Conservation (phyloP, 2,888 invertebrate species). For the Formica aserva region DNA sequence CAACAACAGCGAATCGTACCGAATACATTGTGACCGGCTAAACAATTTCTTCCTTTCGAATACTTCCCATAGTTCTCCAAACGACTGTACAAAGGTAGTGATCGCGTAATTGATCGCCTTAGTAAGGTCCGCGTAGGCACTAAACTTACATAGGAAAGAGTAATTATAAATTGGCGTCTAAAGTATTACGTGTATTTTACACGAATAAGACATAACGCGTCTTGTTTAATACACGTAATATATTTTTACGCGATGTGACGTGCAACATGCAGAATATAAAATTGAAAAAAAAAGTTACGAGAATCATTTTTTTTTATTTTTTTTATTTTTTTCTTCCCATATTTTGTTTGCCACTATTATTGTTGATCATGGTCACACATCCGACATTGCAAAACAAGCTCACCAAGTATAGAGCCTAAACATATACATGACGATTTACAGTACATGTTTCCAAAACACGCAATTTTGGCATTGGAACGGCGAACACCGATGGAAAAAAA, state of each 20-base stretch:
- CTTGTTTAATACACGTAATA: conserved; percentile 77
- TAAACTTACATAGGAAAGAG: conserved; percentile 76
- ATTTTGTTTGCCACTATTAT: conserved; percentile 46
- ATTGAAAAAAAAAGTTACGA: conserved; percentile 32
- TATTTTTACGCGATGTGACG: conserved; percentile 58
- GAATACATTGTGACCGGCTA: conserved; percentile 23
- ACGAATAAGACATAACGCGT: conserved; percentile 68
- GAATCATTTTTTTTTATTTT: conserved; percentile 37
- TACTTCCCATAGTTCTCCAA: conserved; percentile 82
- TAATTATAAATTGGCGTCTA: conserved; percentile 82
- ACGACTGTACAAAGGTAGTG: conserved; percentile 83
- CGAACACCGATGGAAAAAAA: not conserved
- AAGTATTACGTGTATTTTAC: conserved; percentile 81
- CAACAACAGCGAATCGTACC: conserved; percentile 31
- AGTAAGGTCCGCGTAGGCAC: conserved; percentile 82
- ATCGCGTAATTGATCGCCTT: conserved; percentile 83
- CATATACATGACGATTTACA: conserved; percentile 26
- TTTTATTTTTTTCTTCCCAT: not conserved
- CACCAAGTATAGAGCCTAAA: conserved; percentile 58
- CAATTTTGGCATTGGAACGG: conserved; percentile 61
- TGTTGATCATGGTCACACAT: conserved; percentile 62
- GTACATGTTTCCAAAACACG: conserved; percentile 37
- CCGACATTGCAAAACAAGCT: conserved; percentile 73
- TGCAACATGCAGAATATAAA: not conserved
- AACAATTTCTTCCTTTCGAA: conserved; percentile 79